Base-by-base conservation (phyloP, 1,140 invertebrate species). In the Dreissena rostriformis region DNA sequence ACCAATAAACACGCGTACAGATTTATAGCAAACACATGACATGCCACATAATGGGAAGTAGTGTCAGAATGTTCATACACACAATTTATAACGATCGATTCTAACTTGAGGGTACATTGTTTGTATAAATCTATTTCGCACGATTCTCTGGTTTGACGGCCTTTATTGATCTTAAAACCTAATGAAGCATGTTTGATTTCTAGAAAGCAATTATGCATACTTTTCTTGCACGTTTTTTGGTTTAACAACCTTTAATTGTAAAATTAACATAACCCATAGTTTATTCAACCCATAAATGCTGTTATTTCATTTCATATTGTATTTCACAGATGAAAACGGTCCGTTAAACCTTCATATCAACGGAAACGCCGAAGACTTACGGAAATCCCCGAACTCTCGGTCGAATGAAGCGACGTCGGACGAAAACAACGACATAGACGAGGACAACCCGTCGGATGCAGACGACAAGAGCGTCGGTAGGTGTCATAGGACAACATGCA, bases 271-370 rank as follows among this genome's bases (percentile, higher is more conserved):
- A n/a, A 26, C 63, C 63, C 28, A 15, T 15, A 24, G 19, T 2
- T 19, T 24, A 66, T 12, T 24, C 17, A 2, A 1, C 28, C 22
- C 22, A 24, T 11, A 66, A 4, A 66, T 66, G 12, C 11, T 24
- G 0, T 66, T 19, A 66, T 22, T 24, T 15, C 19, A 22, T 66
- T 24, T 24, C 63, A 66, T 22, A 66, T 12, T 66, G 28, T 28
- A 39, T 61, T n/a, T 61, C 12, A n/a, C 67, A 70, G 26, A 17
- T 70, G 82, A 65, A 19, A 84, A 84, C 49, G 61, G 55, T 22
- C 82, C 82, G 12, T 57, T 84, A 7, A 84, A 84, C 19, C 74
- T 84, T 24, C 82, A 84, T 70, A 61, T 84, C 65, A 84, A 84
- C 39, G 74, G 74, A 19, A 65, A 84, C 57, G 82, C 67, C 67